Percentiles rank a stretch among this genome's conserved stretches.
phyloP scores from a whole-genome alignment of 2,888 invertebrate species.

The Neoaliturus tenellus region DNA sequence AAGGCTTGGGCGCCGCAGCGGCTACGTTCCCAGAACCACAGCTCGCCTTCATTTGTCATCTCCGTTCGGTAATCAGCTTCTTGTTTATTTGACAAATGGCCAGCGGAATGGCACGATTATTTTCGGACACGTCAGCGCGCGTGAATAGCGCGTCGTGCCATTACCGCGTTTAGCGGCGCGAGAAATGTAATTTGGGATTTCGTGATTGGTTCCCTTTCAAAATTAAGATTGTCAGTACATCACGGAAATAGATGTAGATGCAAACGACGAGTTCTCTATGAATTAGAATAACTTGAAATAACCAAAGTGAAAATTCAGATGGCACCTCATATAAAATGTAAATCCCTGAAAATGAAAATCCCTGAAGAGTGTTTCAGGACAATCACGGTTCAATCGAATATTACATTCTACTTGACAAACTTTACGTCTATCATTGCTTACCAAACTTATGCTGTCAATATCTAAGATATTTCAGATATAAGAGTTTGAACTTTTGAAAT shows the following conservation, averaged over 20 bases:
- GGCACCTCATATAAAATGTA: no score
- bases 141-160: not conserved
- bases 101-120: not conserved
- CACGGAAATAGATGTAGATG: not conserved
- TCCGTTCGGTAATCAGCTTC: conserved; percentile 9
- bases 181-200: not conserved
- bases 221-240: not conserved
- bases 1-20: not conserved
- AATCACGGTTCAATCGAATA: no score
- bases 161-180: not conserved
- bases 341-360: no score
- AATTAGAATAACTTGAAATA: no score
- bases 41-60: conserved; percentile 6
- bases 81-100: conserved; percentile 43
- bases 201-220: not conserved
- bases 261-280: not conserved
- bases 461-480: no score
- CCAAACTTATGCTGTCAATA: no score
- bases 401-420: no score
- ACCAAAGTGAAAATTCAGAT: no score
- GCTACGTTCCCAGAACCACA: not conserved
- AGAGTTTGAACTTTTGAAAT: no score
- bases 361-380: no score
- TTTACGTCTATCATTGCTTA: no score
- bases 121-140: not conserved